A percentile compares a stretch with the other conserved stretches of the same genome.
Evolutionary conservation across 2,888 invertebrate genomes (phyloP).

Genomic region (Aspidapion aeneum): DNA sequence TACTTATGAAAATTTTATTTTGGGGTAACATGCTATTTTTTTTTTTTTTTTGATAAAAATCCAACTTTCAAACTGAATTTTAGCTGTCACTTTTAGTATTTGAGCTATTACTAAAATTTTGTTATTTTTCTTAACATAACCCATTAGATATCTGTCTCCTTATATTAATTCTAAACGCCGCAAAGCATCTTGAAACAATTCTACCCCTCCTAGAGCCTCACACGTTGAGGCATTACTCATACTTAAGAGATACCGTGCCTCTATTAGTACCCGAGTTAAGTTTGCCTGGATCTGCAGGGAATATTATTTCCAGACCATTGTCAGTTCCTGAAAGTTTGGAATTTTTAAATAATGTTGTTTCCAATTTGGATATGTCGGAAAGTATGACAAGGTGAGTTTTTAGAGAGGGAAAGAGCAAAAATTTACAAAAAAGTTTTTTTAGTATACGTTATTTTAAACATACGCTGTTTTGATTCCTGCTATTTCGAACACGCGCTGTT

Average conservation of each 20-base stretch:
- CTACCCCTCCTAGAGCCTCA: conserved; percentile 89
- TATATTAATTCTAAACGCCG: conserved; percentile 92
- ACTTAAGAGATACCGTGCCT: conserved; percentile 89
- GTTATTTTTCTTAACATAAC: conserved; percentile 11
- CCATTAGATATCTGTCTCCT: conserved; percentile 76
- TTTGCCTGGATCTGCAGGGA: conserved; percentile 46
- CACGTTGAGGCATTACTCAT: conserved; percentile 89
- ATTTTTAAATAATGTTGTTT: conserved; percentile 71
- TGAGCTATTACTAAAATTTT: no score
- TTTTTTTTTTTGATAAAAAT: no score
- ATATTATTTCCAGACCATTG: conserved; percentile 46
- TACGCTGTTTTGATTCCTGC: no score
- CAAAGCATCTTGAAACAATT: conserved; percentile 86
- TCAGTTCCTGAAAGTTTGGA: conserved; percentile 63
- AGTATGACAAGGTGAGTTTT: conserved; percentile 50
- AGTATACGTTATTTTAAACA: no score
- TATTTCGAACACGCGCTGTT: no score
- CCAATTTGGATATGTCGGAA: conserved; percentile 66
- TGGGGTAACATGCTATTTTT: no score
- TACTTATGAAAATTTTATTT: no score
- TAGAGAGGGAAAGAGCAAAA: no score
- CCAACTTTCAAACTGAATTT: no score
- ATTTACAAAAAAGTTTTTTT: no score
- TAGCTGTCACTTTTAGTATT: no score
- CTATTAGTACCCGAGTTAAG: conserved; percentile 75